Evolutionary conservation across 2,888 invertebrate species (phyloP).

Genomic region (Choristoneura rosaceana): DNA sequence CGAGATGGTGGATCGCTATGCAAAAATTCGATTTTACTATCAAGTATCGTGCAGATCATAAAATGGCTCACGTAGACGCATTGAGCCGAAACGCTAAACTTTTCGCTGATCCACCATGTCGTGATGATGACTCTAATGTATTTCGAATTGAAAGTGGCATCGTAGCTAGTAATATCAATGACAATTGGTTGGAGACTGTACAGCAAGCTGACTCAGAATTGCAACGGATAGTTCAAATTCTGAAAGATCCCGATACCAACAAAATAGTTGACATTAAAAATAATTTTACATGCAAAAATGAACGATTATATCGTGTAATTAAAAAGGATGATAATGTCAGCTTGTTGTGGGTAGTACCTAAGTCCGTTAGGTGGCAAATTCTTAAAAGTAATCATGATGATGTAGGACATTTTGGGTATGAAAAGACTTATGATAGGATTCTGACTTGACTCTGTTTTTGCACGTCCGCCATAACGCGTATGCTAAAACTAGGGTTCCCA

Average conservation of each 20-base stretch:
- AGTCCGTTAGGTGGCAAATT: slow-evolving; percentile 47
- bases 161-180: not conserved
- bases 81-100: slow-evolving; percentile 29
- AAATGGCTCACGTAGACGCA: slow-evolving; percentile 40
- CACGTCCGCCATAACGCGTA: too few relatives aligned
- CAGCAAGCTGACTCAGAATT: slow-evolving; percentile 29
- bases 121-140: too few relatives aligned
- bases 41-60: slow-evolving; percentile 35
- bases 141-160: not conserved
- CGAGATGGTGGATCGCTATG: slow-evolving; percentile 46
- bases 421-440: slow-evolving; percentile 42
- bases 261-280: slow-evolving; percentile 31
- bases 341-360: slow-evolving; percentile 47
- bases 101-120: not conserved
- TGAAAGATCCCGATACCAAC: slow-evolving; percentile 17
- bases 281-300: slow-evolving; percentile 31
- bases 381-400: slow-evolving; percentile 43
- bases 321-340: slow-evolving; percentile 10
- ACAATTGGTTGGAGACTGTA: slow-evolving; percentile 30
- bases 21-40: slow-evolving; percentile 46
- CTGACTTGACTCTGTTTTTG: too few relatives aligned
- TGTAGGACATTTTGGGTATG: slow-evolving; percentile 43
- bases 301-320: slow-evolving; percentile 14
- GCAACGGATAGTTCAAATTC: slow-evolving; percentile 22
- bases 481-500: too few relatives aligned